Evolutionary conservation across 2,113 vertebrate genomes (phyloP), one percentile per base, ranked within the genome.

Genomic region (Gallinago undulata): DNA sequence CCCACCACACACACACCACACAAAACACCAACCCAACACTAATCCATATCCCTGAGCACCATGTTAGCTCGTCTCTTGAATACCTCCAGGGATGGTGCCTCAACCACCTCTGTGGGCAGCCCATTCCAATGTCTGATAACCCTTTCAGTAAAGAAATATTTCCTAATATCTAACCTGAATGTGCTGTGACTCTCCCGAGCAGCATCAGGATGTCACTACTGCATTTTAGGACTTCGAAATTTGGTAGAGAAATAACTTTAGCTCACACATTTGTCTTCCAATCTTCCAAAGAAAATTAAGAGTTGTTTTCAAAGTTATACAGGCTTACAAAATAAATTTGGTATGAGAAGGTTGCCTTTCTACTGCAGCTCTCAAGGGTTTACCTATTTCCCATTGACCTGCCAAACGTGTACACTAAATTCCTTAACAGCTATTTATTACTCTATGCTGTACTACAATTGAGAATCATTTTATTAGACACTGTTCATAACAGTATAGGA

Each of bases 391-490:
- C 45, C 55, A 30, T 2, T 69, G 50, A 39, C 47, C 55, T 84
- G 83, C 9, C 77, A 82, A 48, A 37, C 0, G 0, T 12, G 3
- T 7, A 6, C 8, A 2, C n/a, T 59, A 72, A 81, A 84, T 27
- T 79, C n/a, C 69, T 68, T 78, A 89, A 16, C 48, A 89, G 27
- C 45, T 73, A 43, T 82, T 76, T 93, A 62, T 63, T 43, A 18
- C 80, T 15, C 45, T 47, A 4, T 16, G 1, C 59, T 9, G 9
- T 3, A 30, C 63, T 76, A 31, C 87, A 79, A 66, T 25, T 5
- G 48, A 76, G 55, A n/a, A 68, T 43, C 64, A 35, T 74, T 95
- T 90, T 89, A 39, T 84, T 89, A 92, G 64, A 37, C 37, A 4
- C 70, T 28, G 33, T 73, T 94, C 78, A 28, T 76, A 96, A 81